Evolutionary conservation across 2,888 invertebrate species (phyloP).

Genomic region (Drosophila falleni): DNA sequence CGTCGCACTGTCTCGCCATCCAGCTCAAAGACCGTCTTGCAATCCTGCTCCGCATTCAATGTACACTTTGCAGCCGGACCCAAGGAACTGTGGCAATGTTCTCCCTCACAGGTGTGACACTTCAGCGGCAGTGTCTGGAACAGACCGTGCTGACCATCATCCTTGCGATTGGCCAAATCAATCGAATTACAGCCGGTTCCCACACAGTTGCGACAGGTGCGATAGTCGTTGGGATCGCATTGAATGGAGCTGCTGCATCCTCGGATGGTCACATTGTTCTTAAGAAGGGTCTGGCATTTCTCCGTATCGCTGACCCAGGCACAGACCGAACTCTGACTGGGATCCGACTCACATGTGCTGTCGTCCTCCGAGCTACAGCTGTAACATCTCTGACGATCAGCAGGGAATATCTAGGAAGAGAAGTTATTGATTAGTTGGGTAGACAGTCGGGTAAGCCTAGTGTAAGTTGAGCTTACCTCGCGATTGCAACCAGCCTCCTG

Average conservation of each 20-base stretch:
- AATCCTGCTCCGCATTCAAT: constrained; percentile 74
- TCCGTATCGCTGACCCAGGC: constrained; percentile 67
- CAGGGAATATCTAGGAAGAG: constrained; percentile 74
- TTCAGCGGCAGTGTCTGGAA: constrained; percentile 81
- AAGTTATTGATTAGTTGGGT: background rate
- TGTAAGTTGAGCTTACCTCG: constrained; percentile 55
- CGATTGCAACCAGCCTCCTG: constrained; percentile 76
- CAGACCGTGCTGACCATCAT: constrained; percentile 79
- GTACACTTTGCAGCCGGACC: constrained; percentile 71
- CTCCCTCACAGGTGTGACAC: constrained; percentile 79
- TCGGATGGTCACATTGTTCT: constrained; percentile 75
- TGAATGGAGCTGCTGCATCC: constrained; percentile 76
- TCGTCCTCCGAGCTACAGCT: constrained; percentile 77
- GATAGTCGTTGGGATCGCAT: constrained; percentile 70
- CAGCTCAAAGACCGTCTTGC: constrained; percentile 79
- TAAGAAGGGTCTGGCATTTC: constrained; percentile 69
- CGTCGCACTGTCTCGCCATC: constrained; percentile 65
- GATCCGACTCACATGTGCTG: constrained; percentile 74
- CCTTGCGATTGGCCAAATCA: constrained; percentile 71
- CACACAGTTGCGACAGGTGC: constrained; percentile 78
- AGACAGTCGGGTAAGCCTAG: rapidly evolving
- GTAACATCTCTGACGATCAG: constrained; percentile 77
- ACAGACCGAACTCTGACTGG: constrained; percentile 61
- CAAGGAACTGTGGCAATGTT: constrained; percentile 72
- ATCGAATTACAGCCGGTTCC: constrained; percentile 78